Conservation (phyloP, 2,888 invertebrate genomes). For the Leucozona laternaria region DNA sequence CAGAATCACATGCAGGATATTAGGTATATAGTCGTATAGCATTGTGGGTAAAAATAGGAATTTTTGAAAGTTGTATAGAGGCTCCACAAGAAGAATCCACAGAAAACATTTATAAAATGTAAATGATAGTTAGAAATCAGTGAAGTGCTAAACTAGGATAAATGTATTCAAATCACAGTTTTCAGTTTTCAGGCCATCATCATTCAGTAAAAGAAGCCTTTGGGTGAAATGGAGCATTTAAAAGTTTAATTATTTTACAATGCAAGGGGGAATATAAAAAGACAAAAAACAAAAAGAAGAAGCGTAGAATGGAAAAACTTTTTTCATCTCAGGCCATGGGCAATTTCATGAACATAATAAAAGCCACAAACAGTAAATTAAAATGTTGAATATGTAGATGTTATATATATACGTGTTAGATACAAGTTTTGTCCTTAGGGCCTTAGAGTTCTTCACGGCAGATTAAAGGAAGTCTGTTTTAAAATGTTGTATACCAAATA, state of each 20-base stretch:
- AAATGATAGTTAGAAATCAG: conserved; percentile 55
- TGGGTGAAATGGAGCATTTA: conserved; percentile 69
- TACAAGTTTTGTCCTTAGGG: conserved; percentile 5
- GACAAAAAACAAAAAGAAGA: background rate
- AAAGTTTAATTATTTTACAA: conserved; percentile 73
- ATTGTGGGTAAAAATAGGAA: conserved; percentile 38
- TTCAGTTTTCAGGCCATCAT: conserved; percentile 34
- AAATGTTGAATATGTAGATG: conserved; percentile 13
- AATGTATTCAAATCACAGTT: conserved; percentile 60
- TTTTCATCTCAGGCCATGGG: conserved; percentile 22
- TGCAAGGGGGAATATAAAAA: conserved; percentile 39
- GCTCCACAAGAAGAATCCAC: too few species aligned
- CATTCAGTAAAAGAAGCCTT: conserved; percentile 31
- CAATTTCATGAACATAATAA: conserved; percentile 13
- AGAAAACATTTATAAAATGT: conserved; percentile 59
- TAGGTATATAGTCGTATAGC: background rate
- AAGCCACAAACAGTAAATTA: conserved; percentile 23
- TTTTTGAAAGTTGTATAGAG: conserved; percentile 10
- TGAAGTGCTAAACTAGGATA: conserved; percentile 52
- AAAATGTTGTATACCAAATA: too few species aligned
- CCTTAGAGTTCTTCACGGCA: too few species aligned
- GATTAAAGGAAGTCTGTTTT: conserved; percentile 1
- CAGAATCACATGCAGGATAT: background rate
- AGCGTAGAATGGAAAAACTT: conserved; percentile 15
- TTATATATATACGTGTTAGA: background rate